Evolutionary conservation across 2,113 vertebrate genomes (phyloP), one percentile per base, ranked within the genome.

Genomic region (Perca schrenkii): DNA sequence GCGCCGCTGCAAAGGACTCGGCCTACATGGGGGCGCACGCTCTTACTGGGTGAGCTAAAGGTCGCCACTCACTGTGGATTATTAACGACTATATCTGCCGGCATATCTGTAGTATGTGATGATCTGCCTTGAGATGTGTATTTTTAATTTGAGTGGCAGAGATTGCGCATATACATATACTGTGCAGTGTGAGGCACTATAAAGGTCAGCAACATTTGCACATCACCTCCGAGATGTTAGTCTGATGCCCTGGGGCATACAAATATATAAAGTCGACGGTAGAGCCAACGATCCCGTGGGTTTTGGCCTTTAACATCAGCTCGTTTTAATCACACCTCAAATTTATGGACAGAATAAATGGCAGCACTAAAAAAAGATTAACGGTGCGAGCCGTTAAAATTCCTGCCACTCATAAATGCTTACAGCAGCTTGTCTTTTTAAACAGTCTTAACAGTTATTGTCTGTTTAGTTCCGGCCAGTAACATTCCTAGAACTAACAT

Each of bases 131-230:
- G 21, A 64, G 4, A 52, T 69, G 22, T 40, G 34, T 54, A 34
- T 53, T 25, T 67, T 53, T 71, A 34, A 12, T 21, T 57, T 28
- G 21, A 53, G 25, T 72, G 22, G 60, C 21, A 47, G 49, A 72
- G 46, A 49, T 54, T 13, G n/a, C 17, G 22, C 21, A 6, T 72
- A 78, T 50, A 52, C 16, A 1, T 22, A 52, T n/a, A 47, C 19
- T 13, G 14, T 52, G 47, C 31, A 43, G 76, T 40, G 19, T 60
- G 66, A 65, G 69, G 6, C 6, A 47, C 49, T 61, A 16, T 57
- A 85, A 91, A 90, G 84, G 78, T 89, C 74, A 77, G n/a, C 2
- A 31, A 15, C 17, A 88, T 90, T 52, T 87, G 50, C 77, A 87
- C 76, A 63, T 78, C 8, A 52, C 77, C 31, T 61, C 22, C 4